Evolutionary conservation across 2,113 vertebrate genomes (phyloP).

Genomic region (Lynx canadensis): DNA sequence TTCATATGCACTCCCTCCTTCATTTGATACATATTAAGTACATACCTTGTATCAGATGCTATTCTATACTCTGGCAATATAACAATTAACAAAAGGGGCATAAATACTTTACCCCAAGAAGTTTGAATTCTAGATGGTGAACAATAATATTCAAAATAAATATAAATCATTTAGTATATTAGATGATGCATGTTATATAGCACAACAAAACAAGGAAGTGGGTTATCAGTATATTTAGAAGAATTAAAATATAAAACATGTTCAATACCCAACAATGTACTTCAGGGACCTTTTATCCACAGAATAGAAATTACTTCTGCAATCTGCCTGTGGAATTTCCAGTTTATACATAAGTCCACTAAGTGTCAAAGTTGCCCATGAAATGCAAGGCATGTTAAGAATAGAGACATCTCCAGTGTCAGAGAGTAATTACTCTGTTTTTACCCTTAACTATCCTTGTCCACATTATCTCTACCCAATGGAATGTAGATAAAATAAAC

Average conservation of each 20-base stretch:
- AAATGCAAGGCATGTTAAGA: background rate
- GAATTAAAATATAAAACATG: background rate
- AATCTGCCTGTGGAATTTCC: background rate
- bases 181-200: background rate
- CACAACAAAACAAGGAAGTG: background rate
- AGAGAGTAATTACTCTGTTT: background rate
- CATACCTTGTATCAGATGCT: background rate
- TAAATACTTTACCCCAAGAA: background rate
- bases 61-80: background rate
- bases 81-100: background rate
- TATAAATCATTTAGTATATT: background rate
- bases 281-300: background rate
- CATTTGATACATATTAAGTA: background rate
- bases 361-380: background rate
- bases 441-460: background rate
- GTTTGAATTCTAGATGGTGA: background rate
- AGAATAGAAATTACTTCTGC: background rate
- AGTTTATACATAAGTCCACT: background rate
- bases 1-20: background rate
- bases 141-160: background rate
- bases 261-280: background rate
- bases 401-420: background rate
- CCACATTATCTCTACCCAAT: background rate
- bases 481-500: background rate
- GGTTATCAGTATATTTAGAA: background rate